Conservation (phyloP, 2,888 invertebrate species). For the Oxycera nigricornis region DNA sequence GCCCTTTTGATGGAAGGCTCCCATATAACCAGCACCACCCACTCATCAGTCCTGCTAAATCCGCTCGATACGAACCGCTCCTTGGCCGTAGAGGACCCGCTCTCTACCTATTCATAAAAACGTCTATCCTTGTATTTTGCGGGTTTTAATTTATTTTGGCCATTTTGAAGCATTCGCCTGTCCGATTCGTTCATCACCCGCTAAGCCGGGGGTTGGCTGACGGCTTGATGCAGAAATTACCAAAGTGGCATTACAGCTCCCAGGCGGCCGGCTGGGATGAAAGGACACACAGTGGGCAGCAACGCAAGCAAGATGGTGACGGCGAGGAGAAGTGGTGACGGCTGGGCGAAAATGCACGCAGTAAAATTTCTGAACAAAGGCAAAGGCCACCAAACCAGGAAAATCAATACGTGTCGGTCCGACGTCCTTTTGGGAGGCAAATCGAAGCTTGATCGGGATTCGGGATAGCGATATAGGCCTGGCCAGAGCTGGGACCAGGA, state of each 20-base stretch:
- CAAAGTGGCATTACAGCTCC: conserved; percentile 37
- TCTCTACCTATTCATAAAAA: conserved; percentile 34
- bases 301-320: background rate
- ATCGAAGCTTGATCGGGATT: conserved; percentile 38
- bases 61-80: conserved; percentile 28
- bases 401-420: conserved; percentile 35
- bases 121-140: conserved; percentile 41
- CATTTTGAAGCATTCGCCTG: conserved; percentile 46
- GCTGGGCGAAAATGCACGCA: conserved; percentile 29
- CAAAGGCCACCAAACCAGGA: conserved; percentile 36
- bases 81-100: conserved; percentile 2
- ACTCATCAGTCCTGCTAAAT: conserved; percentile 19
- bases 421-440: conserved; percentile 8
- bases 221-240: conserved; percentile 38
- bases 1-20: conserved; percentile 13
- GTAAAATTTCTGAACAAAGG: conserved; percentile 30
- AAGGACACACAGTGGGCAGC: background rate
- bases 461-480: conserved; percentile 37
- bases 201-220: conserved; percentile 36
- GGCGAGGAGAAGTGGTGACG: conserved; percentile 25
- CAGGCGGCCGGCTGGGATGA: background rate
- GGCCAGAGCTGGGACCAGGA: conserved; percentile 19
- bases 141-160: conserved; percentile 48
- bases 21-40: conserved; percentile 19
- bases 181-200: conserved; percentile 45